Conservation (phyloP, 2,888 invertebrate species). For the Scaptomyza caliginosa region DNA sequence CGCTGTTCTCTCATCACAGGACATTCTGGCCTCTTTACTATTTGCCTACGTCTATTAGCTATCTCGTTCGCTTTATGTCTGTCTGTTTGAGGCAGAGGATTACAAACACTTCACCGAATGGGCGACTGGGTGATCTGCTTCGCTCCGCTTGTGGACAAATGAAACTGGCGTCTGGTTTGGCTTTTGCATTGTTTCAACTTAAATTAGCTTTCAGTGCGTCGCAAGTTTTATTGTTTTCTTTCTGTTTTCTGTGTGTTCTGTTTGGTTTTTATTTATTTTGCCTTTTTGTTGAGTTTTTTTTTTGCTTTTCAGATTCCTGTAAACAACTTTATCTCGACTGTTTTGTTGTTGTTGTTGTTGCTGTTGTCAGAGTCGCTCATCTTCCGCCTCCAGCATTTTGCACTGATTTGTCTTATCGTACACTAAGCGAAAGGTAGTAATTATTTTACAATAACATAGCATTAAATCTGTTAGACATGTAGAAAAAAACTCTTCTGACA, state of each 20-base stretch:
- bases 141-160: slow-evolving; percentile 48
- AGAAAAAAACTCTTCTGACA: background rate
- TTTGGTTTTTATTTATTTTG: slow-evolving; percentile 58
- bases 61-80: slow-evolving; percentile 3
- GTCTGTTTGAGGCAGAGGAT: slow-evolving; percentile 34
- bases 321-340: slow-evolving; percentile 80
- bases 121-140: slow-evolving; percentile 4
- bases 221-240: slow-evolving; percentile 44
- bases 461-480: background rate
- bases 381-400: slow-evolving; percentile 61
- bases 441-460: background rate
- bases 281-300: slow-evolving; percentile 50
- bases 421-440: background rate
- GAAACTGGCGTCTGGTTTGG: slow-evolving; percentile 51
- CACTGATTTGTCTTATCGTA: slow-evolving; percentile 62
- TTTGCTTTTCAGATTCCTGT: slow-evolving; percentile 72
- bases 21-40: slow-evolving; percentile 49
- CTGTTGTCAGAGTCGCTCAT: slow-evolving; percentile 42
- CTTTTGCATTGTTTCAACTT: slow-evolving; percentile 64
- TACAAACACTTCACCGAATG: slow-evolving; percentile 56
- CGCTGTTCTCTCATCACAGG: slow-evolving; percentile 71
- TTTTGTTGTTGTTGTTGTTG: slow-evolving; percentile 21
- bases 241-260: background rate
- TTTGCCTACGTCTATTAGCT: slow-evolving; percentile 25
- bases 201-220: slow-evolving; percentile 64